Evolutionary conservation across 2,113 vertebrate species (phyloP), one percentile per base, ranked within the genome.

Genomic region (Cyanoderma ruficeps): DNA sequence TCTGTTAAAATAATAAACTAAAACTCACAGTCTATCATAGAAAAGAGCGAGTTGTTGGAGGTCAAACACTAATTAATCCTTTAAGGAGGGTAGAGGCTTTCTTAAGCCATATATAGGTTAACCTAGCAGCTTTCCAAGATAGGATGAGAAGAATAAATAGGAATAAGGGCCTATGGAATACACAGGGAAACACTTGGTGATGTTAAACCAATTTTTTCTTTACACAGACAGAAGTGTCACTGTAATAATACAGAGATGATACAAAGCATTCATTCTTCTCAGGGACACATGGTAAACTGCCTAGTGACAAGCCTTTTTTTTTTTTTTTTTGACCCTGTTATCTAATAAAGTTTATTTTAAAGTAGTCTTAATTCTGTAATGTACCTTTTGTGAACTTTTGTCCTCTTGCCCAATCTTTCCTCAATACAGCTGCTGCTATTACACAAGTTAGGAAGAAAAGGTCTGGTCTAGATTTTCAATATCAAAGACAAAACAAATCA

Each of bases 1-100:
- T 97, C 94, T 97, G 88, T 95, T 96, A 96, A 96, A 97, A 97
- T 89, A 95, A 96, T 94, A 96, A 95, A 89, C 78, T 76, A 74
- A 91, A 95, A 89, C 64, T 94, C 76, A 56, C 44, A 63, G 71
- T 93, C 93, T 59, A 39, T 84, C 80, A 88, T 57, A 89, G 65
- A 63, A 90, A 80, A 84, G 0, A 55, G n/a, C 21, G 57, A 28
- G 10, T 22, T 46, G 21, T 60, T 57, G 59, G 68, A 93, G 79
- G 76, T 83, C 71, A 95, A 93, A 70, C 18, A 46, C 6, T 42
- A 41, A 61, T 80, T 90, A 53, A 70, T 52, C 61, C 52, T 91
- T 83, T 63, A 70, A 31, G 61, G 4, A 31, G 4, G 41, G 14
- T 21, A 69, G n/a, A 56, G 37, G 19, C 7, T 68, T 83, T 57